phyloP scores from a whole-genome alignment of 2,113 vertebrate genomes.

The Catharus fuscescens region DNA sequence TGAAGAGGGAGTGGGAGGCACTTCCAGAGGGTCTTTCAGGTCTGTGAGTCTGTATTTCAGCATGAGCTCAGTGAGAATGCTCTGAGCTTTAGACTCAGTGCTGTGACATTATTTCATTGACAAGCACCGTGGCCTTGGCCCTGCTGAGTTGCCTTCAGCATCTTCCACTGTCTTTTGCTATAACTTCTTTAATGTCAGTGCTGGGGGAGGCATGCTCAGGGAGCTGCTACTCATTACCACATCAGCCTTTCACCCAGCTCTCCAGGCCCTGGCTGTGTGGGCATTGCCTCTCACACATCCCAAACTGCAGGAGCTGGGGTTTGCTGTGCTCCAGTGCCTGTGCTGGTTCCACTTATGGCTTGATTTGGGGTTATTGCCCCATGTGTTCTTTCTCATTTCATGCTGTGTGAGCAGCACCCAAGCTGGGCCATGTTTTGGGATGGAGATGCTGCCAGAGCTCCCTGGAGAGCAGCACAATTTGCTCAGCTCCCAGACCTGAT shows the following conservation, averaged over 20 bases:
- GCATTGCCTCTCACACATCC: background rate
- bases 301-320: background rate
- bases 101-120: background rate
- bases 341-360: background rate
- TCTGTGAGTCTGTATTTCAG: background rate
- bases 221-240: background rate
- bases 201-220: background rate
- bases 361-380: background rate
- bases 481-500: background rate
- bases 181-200: background rate
- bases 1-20: background rate
- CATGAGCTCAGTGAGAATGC: background rate
- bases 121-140: background rate
- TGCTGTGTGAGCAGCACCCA: background rate
- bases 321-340: background rate
- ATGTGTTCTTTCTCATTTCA: background rate
- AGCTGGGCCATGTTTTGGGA: background rate
- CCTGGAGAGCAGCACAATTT: background rate
- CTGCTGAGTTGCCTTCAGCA: background rate
- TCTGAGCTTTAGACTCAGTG: background rate
- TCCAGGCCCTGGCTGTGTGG: background rate
- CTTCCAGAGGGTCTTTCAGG: background rate
- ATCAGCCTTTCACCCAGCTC: background rate
- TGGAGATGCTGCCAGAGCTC: background rate
- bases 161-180: background rate